Evolutionary conservation across 2,888 invertebrate species (phyloP).

Genomic region (Disparrhopalites patrizii): DNA sequence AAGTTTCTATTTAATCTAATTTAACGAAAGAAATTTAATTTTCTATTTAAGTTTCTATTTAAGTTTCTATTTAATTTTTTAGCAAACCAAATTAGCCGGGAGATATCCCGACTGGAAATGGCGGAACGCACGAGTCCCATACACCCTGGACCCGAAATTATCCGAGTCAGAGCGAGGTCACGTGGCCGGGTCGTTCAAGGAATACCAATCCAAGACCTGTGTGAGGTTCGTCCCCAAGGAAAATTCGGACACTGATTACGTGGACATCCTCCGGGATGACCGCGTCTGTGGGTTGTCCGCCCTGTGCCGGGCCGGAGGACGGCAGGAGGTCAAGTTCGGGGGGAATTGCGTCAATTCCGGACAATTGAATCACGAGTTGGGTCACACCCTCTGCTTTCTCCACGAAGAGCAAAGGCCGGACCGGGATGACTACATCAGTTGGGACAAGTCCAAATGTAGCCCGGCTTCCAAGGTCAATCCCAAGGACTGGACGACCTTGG

Average conservation of each 20-base stretch:
- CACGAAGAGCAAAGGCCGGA: conserved; percentile 43
- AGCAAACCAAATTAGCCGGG: neutral
- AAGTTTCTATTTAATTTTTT: neutral
- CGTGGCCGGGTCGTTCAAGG: conserved; percentile 41
- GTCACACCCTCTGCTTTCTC: conserved; percentile 39
- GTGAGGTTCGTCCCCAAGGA: conserved; percentile 43
- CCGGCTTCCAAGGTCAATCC: conserved; percentile 37
- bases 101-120: conserved; percentile 24
- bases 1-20: too few species aligned
- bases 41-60: neutral
- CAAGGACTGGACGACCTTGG: conserved; percentile 37
- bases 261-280: conserved; percentile 42
- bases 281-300: conserved; percentile 40
- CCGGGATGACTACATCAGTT: conserved; percentile 42
- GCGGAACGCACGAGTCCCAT: conserved; percentile 43
- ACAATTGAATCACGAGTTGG: conserved; percentile 38
- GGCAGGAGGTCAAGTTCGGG: conserved; percentile 45
- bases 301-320: conserved; percentile 41
- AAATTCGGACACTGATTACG: conserved; percentile 36
- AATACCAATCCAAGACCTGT: conserved; percentile 43
- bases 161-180: conserved; percentile 33
- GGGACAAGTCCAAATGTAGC: conserved; percentile 36
- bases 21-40: too few species aligned
- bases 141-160: conserved; percentile 42
- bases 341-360: conserved; percentile 43